A percentile compares a stretch with the other conserved stretches of the same genome.
Conservation (phyloP, 2,113 vertebrate species). For the Nibea coibor region DNA sequence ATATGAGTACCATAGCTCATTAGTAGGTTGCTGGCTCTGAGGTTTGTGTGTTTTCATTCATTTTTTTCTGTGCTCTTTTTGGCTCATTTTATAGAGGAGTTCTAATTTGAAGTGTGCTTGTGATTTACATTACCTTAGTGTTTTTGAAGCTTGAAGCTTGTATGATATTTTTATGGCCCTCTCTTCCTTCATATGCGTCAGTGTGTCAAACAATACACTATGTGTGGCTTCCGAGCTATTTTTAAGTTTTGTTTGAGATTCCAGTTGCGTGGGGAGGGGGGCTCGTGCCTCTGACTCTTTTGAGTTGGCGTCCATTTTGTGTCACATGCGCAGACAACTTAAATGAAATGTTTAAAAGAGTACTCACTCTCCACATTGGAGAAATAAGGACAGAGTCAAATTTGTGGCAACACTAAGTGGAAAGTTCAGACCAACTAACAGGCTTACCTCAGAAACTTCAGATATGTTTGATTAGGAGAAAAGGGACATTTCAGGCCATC, state of each 20-base stretch:
- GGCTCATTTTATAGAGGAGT: conserved; percentile 64
- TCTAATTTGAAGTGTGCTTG: conserved; percentile 75
- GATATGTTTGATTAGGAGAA: conserved; percentile 64
- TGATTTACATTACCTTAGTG: conserved; percentile 65
- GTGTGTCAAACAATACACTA: conserved; percentile 71
- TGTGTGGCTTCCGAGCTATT: conserved; percentile 57
- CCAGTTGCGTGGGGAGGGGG: conserved; percentile 46
- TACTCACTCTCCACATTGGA: conserved; percentile 86
- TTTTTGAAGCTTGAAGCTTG: conserved; percentile 60
- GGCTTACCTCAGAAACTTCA: conserved; percentile 77
- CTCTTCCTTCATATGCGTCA: conserved; percentile 56
- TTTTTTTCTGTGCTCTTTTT: conserved; percentile 49
- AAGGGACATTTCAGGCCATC: conserved; percentile 73
- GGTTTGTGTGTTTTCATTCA: conserved; percentile 51
- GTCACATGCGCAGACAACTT: conserved; percentile 71
- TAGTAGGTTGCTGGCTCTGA: conserved; percentile 78
- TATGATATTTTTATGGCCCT: conserved; percentile 54
- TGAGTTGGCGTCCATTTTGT: conserved; percentile 71
- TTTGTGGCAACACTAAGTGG: conserved; percentile 77
- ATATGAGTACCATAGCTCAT: conserved; percentile 78
- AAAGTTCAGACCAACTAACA: conserved; percentile 75
- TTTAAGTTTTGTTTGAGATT: conserved; percentile 61
- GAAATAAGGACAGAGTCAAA: conserved; percentile 74
- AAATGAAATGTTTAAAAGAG: conserved; percentile 61
- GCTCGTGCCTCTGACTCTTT: conserved; percentile 32